These are phyloP conservation scores for Malthinus flaveolus DNA, from an alignment of 2,888 invertebrate species.

Conservation along the genomic window DNA sequence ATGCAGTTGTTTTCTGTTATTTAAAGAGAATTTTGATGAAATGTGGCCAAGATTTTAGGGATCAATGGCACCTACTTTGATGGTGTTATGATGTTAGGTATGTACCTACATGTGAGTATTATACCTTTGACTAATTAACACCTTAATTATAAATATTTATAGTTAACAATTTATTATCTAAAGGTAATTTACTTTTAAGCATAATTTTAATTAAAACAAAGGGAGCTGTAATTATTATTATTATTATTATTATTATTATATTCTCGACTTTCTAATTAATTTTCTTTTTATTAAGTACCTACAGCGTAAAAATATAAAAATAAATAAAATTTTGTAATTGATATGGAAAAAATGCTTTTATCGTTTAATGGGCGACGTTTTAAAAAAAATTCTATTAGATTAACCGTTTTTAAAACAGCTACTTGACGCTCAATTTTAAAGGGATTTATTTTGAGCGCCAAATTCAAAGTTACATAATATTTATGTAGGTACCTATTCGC, in stretches of 20 bases:
- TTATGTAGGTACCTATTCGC: not conserved
- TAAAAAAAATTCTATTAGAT: conserved; percentile 1
- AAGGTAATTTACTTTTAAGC: too few relatives aligned
- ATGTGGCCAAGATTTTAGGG: conserved; percentile 37
- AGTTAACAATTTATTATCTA: not conserved
- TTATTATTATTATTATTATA: too few relatives aligned
- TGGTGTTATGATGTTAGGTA: conserved; percentile 35
- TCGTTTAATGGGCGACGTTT: too few relatives aligned
- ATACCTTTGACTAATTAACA: not conserved
- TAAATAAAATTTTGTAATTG: not conserved
- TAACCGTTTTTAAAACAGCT: conserved; percentile 7
- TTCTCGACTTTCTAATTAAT: too few relatives aligned
- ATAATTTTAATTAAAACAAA: too few relatives aligned
- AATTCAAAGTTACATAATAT: not conserved
- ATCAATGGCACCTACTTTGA: conserved; percentile 36
- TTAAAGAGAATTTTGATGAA: conserved; percentile 35
- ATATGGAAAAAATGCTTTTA: not conserved
- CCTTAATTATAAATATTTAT: not conserved
- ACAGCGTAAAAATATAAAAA: not conserved
- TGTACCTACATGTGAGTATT: conserved; percentile 11
- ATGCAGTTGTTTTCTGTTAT: conserved; percentile 35
- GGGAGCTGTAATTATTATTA: too few relatives aligned
- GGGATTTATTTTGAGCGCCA: not conserved
- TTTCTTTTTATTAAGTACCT: too few relatives aligned
- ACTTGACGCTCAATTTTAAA: not conserved